Percentiles rank a stretch among this genome's conserved stretches.
These are phyloP conservation scores for Listronotus oregonensis DNA, from an alignment of 1,140 invertebrate species.

Conservation along the genomic window DNA sequence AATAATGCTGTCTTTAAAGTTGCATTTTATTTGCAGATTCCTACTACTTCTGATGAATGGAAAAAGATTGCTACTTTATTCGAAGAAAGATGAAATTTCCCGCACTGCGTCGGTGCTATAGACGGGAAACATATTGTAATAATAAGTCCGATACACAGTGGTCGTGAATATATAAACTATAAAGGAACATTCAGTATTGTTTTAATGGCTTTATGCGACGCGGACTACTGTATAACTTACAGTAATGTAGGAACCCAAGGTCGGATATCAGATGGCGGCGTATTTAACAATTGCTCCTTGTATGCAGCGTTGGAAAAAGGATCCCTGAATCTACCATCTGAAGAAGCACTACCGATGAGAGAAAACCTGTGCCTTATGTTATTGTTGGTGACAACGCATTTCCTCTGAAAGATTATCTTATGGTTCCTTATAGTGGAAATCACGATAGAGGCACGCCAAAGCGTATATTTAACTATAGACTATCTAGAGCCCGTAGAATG, in stretches of 20 bases:
- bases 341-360: background rate
- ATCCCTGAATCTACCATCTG: background rate
- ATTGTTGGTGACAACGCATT: conserved; percentile 61
- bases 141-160: conserved; percentile 43
- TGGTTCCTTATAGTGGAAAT: conserved; percentile 56
- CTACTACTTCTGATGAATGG: too few relatives aligned
- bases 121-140: conserved; percentile 54
- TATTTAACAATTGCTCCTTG: conserved; percentile 14
- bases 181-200: conserved; percentile 57
- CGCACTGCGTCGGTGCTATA: conserved; percentile 40
- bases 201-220: conserved; percentile 55
- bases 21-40: too few relatives aligned
- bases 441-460: conserved; percentile 42
- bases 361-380: conserved; percentile 16
- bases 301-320: conserved; percentile 18
- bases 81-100: conserved; percentile 21
- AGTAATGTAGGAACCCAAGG: conserved; percentile 53
- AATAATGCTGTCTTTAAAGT: too few relatives aligned
- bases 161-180: conserved; percentile 57
- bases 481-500: conserved; percentile 50
- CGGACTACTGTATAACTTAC: conserved; percentile 54
- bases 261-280: conserved; percentile 21
- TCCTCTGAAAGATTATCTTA: conserved; percentile 53
- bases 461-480: conserved; percentile 53
- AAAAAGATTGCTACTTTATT: too few relatives aligned